Evolutionary conservation across 2,113 vertebrate genomes (phyloP).

Genomic region (Aptenodytes forsteri): DNA sequence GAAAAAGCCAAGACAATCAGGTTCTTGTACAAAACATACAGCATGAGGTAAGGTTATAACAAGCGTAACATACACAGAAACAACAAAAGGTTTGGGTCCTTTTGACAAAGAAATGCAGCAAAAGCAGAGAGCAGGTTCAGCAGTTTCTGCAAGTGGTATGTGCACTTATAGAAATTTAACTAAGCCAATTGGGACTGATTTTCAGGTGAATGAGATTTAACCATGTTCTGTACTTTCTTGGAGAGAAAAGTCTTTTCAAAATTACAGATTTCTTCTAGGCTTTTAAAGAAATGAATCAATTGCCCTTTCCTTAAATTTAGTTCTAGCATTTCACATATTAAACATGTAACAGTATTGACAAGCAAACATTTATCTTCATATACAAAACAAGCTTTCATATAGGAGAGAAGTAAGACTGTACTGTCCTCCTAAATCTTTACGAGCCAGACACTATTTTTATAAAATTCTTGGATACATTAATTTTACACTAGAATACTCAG

Average conservation of each 20-base stretch:
- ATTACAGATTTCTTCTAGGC: neutral
- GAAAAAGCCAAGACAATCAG: conserved; percentile 78
- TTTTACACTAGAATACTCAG: neutral
- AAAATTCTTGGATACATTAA: neutral
- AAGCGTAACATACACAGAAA: conserved; percentile 43
- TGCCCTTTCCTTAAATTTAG: neutral
- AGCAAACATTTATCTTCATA: neutral
- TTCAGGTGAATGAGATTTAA: neutral
- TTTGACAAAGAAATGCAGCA: conserved; percentile 42
- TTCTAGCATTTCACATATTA: neutral
- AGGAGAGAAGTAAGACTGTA: neutral
- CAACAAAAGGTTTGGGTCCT: neutral
- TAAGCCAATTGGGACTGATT: neutral
- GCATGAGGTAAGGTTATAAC: conserved; percentile 59
- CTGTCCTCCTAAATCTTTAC: neutral
- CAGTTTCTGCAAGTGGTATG: conserved; percentile 29
- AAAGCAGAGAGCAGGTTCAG: conserved; percentile 38
- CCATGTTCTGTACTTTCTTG: neutral
- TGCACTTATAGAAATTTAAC: neutral
- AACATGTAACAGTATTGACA: neutral
- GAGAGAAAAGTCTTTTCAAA: neutral
- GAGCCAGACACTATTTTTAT: neutral
- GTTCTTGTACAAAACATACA: conserved; percentile 67
- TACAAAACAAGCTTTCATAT: neutral
- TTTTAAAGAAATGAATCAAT: neutral